Evolutionary conservation across 2,113 vertebrate species (phyloP), one percentile per base, ranked within the genome.

Genomic region (Cyprinodon brontotheroides): DNA sequence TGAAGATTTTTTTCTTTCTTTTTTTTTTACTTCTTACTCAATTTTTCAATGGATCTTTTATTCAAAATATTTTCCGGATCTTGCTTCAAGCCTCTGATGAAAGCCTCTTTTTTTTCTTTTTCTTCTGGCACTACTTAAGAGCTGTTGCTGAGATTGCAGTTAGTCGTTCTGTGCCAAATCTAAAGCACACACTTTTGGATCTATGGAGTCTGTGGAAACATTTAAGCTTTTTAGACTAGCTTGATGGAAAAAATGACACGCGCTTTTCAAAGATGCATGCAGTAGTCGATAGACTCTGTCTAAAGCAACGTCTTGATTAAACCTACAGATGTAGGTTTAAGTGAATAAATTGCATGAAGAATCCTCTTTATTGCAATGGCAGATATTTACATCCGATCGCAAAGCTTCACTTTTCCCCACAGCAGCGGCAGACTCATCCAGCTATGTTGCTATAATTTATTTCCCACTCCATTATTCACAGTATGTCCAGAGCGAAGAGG

Each of bases 351-450:
- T 10, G 50, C 50, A 20, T n/a, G 8, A 6, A n/a, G 50, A 53
- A 20, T n/a, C 50, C 7, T 57, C 17, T 57, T n/a, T 6, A 57
- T n/a, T 57, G 17, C n/a, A 57, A 57, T 10, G 9, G 64, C 38
- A 70, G 60, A 71, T 53, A 38, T 77, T 78, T 74, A 11, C 59
- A 71, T 77, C 47, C 65, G 43, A 5, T 53, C 22, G 70, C 69
- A 66, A 53, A 47, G 59, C 72, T 69, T 38, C 17, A 10, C 72
- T 70, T 64, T 29, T 61, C 40, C 40, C 6, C 20, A 8, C 64
- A 67, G 62, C 38, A 59, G 65, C 22, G 43, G 36, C 40, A 60
- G 63, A 71, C 67, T 67, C 39, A 68, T 61, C 67, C 53, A 2
- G 48, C 36, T 75, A 38, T 64, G 71, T 20, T 38, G 10, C 36